Evolutionary conservation across 2,888 invertebrate genomes (phyloP).

Genomic region (Mythimna impura): DNA sequence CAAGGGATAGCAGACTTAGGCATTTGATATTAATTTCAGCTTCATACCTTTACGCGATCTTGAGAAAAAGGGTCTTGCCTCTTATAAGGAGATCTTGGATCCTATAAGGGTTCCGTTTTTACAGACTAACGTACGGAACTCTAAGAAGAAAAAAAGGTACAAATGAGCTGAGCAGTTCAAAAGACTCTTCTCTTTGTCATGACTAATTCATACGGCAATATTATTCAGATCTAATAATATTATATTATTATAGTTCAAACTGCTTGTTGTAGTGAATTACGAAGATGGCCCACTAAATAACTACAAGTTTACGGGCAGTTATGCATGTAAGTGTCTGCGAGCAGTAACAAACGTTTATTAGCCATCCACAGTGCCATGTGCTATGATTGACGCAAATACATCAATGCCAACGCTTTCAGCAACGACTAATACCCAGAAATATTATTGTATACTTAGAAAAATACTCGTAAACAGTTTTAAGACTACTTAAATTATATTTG

Average conservation of each 20-base stretch:
- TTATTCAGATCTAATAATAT: not conserved
- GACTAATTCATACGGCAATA: not conserved
- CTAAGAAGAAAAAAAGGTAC: no score
- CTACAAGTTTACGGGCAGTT: slow-evolving; percentile 47
- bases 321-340: slow-evolving; percentile 37
- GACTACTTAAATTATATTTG: slow-evolving; percentile 27
- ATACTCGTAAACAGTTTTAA: slow-evolving; percentile 55
- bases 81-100: no score
- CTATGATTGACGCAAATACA: slow-evolving; percentile 58
- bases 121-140: no score
- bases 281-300: slow-evolving; percentile 6
- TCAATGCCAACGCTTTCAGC: slow-evolving; percentile 52
- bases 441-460: slow-evolving; percentile 45
- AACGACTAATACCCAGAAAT: slow-evolving; percentile 49
- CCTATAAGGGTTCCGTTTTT: no score
- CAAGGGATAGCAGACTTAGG: no score
- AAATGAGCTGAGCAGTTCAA: not conserved
- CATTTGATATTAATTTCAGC: no score
- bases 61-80: no score
- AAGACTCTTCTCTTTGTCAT: no score
- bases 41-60: no score
- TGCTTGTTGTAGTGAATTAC: slow-evolving; percentile 13
- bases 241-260: not conserved
- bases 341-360: slow-evolving; percentile 39
- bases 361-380: slow-evolving; percentile 55